Conservation (phyloP, 2,113 vertebrate species). For the Cavia porcellus region DNA sequence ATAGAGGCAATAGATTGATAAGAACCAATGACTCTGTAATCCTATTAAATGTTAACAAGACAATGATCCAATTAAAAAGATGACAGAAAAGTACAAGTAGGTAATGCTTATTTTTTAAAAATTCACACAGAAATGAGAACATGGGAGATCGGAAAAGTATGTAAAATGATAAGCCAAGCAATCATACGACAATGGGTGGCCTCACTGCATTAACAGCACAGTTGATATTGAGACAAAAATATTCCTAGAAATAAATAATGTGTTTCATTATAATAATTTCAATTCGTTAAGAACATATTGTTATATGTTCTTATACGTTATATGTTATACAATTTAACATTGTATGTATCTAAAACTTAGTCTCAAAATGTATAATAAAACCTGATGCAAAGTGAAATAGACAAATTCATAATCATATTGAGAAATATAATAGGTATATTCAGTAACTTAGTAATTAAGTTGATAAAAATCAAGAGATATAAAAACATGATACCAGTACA, state of each 20-base stretch:
- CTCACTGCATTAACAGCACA: background rate
- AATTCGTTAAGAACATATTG: constrained; percentile 4
- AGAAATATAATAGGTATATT: background rate
- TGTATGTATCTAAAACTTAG: background rate
- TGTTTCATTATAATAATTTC: constrained; percentile 5
- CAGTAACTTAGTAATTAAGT: constrained; percentile 36
- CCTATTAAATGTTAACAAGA: background rate
- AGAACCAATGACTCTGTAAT: background rate
- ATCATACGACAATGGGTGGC: background rate
- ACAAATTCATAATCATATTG: background rate
- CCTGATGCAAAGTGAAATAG: background rate
- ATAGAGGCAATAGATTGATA: background rate
- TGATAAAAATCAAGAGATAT: constrained; percentile 1
- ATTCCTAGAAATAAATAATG: constrained; percentile 25
- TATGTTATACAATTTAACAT: too few species aligned
- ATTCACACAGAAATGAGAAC: background rate
- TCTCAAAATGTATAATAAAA: constrained; percentile 18
- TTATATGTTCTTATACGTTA: too few species aligned
- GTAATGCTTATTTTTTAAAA: background rate
- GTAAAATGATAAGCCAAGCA: background rate
- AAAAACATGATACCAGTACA: background rate
- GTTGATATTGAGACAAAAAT: background rate
- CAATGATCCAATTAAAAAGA: background rate
- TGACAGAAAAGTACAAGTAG: background rate
- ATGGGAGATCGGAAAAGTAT: background rate